Conservation (phyloP, 2,113 vertebrate species). For the Myotis davidii region DNA sequence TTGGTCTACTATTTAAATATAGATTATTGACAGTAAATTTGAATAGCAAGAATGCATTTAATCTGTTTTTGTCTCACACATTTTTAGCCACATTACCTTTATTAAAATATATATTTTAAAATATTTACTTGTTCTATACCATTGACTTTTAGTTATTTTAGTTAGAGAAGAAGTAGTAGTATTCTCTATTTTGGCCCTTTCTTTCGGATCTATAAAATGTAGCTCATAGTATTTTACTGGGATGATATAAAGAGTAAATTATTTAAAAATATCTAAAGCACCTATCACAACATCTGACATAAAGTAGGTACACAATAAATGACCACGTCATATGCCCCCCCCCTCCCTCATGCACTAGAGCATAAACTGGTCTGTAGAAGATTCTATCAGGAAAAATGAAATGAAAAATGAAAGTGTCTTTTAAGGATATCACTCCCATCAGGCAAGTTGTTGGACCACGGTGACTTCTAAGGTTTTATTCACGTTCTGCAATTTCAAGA, state of each 20-base stretch:
- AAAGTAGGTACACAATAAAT: neutral
- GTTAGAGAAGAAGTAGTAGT: neutral
- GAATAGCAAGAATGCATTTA: neutral
- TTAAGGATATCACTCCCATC: neutral
- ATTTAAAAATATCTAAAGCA: neutral
- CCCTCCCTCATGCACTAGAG: no score
- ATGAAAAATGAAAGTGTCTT: neutral
- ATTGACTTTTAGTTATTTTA: conserved; percentile 21
- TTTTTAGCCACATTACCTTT: neutral
- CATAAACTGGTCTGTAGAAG: neutral
- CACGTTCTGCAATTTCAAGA: neutral
- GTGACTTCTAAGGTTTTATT: conserved; percentile 1
- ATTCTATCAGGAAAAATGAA: neutral
- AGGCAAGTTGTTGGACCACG: neutral
- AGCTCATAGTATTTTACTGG: neutral
- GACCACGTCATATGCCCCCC: no score
- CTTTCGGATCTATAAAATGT: neutral
- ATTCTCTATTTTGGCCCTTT: neutral
- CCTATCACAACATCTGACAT: neutral
- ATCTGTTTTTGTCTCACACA: neutral
- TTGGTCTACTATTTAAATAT: neutral
- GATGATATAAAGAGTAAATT: neutral
- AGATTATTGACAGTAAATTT: neutral
- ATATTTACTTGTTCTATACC: neutral
- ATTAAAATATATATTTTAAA: conserved; percentile 19